These are phyloP conservation scores for Odontothrips loti DNA, from an alignment of 2,888 invertebrate genomes.

Conservation along the genomic window DNA sequence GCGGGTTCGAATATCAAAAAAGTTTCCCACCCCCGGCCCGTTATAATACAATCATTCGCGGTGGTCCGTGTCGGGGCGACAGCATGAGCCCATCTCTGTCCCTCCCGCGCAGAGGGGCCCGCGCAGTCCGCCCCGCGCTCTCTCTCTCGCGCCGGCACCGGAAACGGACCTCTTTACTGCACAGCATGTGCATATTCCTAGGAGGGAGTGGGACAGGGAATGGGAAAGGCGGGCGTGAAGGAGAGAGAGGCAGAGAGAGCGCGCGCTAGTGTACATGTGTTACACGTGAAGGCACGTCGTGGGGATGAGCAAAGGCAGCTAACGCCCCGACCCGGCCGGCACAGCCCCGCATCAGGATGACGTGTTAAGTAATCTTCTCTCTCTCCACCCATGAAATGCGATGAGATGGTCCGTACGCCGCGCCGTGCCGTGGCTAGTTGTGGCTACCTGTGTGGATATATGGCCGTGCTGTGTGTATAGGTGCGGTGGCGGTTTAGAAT, in stretches of 20 bases:
- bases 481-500: neutral
- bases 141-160: too few relatives aligned
- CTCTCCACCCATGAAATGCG: neutral
- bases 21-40: too few relatives aligned
- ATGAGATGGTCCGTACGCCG: neutral
- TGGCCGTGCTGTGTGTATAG: neutral
- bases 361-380: neutral
- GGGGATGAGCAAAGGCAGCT: too few relatives aligned
- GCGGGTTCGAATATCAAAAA: too few relatives aligned
- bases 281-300: neutral
- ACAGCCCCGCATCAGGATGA: neutral
- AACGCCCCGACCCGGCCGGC: neutral
- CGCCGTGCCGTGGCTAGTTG: neutral
- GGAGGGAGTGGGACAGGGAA: neutral
- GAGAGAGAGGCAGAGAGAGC: neutral
- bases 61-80: too few relatives aligned
- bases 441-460: neutral
- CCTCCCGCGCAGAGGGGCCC: too few relatives aligned
- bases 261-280: neutral
- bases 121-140: too few relatives aligned
- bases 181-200: too few relatives aligned
- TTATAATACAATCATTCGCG: too few relatives aligned
- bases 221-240: neutral
- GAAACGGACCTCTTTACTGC: too few relatives aligned
- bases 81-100: too few relatives aligned